Evolutionary conservation across 2,113 vertebrate genomes (phyloP), one percentile per base, ranked within the genome.

Genomic region (Ictidomys tridecemlineatus): DNA sequence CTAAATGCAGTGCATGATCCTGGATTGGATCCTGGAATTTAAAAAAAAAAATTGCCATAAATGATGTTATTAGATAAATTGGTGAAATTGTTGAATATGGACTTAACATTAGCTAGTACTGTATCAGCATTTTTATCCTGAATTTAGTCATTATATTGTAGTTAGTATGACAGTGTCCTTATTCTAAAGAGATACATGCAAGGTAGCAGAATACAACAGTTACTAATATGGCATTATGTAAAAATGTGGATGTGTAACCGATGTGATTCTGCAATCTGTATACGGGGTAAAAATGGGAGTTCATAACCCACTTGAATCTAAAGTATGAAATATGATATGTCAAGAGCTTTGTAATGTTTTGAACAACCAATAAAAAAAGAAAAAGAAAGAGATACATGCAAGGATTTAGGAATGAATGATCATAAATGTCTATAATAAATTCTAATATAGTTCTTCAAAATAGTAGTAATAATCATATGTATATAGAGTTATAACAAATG

Each of bases 31-130:
- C 65, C 77, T 82, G 61, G 74, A 93, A 76, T 88, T 30, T 42
- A 86, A 96, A 90, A 51, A 51, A 87, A 93, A 87, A 93, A 48
- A 78, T 67, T 83, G 16, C 34, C 37, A 9, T 85, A 65, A 91
- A 76, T 56, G 20, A 94, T 24, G 34, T 86, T 76, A 51, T 53
- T 91, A 34, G 67, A 93, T 85, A 63, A 82, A 83, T 18, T 77
- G n/a, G 42, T 93, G 12, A 92, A 51, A 93, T 93, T 45, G 45
- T 56, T 86, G 53, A 89, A 63, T 74, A 58, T 86, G 45, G n/a
- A 39, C 56, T 96, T 0, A 48, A 67, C 65, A 22, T 80, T 89
- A 30, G 53, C 39, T 85, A 30, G 74, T 76, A 85, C 30, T 69
- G 0, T 85, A 51, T 89, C 90, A 58, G 3, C 89, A 48, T 11